These are phyloP conservation scores for Sminthurinus aureus DNA, from an alignment of 2,888 invertebrate species.

Conservation along the genomic window DNA sequence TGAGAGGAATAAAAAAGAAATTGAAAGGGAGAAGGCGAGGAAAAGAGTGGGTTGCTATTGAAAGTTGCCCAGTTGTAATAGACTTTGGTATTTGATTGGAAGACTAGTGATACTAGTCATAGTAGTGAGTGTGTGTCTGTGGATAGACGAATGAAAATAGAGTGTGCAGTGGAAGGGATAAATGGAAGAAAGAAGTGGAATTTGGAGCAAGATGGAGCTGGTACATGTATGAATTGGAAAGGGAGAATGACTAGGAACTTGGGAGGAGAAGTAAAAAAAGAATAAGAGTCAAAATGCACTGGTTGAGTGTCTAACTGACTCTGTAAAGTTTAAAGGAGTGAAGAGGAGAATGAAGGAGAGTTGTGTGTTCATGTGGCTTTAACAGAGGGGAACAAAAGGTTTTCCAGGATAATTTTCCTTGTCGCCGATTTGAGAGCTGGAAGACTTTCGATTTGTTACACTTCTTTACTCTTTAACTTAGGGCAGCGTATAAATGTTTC, in stretches of 20 bases:
- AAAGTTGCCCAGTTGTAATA: not conserved
- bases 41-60: constrained; percentile 19
- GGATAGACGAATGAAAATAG: not conserved
- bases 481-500: too few species aligned
- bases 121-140: not conserved
- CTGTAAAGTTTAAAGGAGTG: not conserved
- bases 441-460: constrained; percentile 42
- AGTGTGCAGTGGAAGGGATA: too few species aligned
- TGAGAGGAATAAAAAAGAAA: constrained; percentile 22
- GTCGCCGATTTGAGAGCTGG: constrained; percentile 37
- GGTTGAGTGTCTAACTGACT: too few species aligned
- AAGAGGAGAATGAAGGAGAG: not conserved
- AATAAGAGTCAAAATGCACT: not conserved
- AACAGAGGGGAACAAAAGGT: constrained; percentile 27
- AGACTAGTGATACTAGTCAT: constrained; percentile 1
- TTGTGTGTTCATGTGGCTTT: constrained; percentile 18
- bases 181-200: not conserved
- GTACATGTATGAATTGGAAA: not conserved
- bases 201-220: constrained; percentile 2
- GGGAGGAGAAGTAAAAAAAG: not conserved
- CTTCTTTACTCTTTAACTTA: constrained; percentile 39
- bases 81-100: constrained; percentile 36
- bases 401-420: constrained; percentile 40
- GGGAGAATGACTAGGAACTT: not conserved
- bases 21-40: constrained; percentile 19